Conservation (phyloP, 1,140 invertebrate species). For the Tetramorium simillimum region DNA sequence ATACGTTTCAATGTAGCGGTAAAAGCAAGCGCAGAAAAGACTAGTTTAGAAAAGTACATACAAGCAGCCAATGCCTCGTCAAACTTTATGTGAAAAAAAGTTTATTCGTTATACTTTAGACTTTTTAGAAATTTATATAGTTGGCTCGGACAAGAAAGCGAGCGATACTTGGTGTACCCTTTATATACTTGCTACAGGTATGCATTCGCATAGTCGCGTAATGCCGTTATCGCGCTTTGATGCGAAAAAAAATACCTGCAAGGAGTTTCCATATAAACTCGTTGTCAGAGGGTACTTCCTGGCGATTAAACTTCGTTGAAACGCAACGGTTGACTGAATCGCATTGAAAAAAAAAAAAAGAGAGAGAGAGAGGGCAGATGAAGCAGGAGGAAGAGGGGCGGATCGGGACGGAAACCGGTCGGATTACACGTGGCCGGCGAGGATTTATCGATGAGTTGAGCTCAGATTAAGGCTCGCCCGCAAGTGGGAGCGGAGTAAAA, state of each 20-base stretch:
- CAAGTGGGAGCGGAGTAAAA: constrained; percentile 52
- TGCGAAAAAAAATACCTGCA: constrained; percentile 43
- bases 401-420: constrained; percentile 8
- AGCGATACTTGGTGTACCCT: neutral
- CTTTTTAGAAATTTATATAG: neutral
- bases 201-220: constrained; percentile 17
- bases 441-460: constrained; percentile 70
- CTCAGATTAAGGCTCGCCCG: constrained; percentile 60
- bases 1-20: neutral
- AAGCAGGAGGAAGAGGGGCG: neutral
- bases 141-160: neutral
- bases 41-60: neutral
- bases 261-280: constrained; percentile 64
- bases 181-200: neutral
- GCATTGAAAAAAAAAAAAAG: constrained; percentile 54
- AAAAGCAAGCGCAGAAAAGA: neutral
- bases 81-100: neutral
- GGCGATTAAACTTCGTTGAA: constrained; percentile 70
- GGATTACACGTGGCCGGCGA: constrained; percentile 40
- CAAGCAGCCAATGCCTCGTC: neutral
- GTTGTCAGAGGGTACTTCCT: constrained; percentile 64
- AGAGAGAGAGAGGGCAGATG: constrained; percentile 7
- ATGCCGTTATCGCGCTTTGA: constrained; percentile 1
- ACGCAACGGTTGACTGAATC: constrained; percentile 58
- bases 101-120: neutral